Conservation (phyloP, 2,113 vertebrate genomes). For the Odontesthes bonariensis region DNA sequence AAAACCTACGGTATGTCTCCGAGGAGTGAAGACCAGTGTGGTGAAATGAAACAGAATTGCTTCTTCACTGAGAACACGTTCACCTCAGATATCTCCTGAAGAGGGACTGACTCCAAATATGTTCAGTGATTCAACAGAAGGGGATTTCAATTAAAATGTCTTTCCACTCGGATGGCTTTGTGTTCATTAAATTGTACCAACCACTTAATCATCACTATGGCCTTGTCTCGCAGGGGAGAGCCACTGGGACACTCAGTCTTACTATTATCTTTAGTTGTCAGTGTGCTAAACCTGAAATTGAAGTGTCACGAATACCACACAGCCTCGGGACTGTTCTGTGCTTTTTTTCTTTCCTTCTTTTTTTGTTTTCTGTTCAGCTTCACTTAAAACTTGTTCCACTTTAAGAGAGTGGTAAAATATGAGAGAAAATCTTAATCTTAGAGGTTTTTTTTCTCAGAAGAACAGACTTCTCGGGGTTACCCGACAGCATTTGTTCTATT, state of each 20-base stretch:
- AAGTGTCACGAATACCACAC: slow-evolving; percentile 38
- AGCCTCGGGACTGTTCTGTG: slow-evolving; percentile 35
- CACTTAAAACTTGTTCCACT: slow-evolving; percentile 41
- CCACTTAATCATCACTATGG: slow-evolving; percentile 92
- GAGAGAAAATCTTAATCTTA: background rate
- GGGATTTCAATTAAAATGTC: slow-evolving; percentile 96
- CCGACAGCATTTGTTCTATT: background rate
- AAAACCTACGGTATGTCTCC: background rate
- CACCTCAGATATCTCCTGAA: slow-evolving; percentile 80
- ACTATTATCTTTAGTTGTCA: slow-evolving; percentile 88
- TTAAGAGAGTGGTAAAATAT: slow-evolving; percentile 28
- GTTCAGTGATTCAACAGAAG: slow-evolving; percentile 93
- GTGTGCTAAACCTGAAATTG: slow-evolving; percentile 62
- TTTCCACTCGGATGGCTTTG: slow-evolving; percentile 91
- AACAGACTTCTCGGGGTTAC: background rate
- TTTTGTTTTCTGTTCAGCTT: slow-evolving; percentile 20
- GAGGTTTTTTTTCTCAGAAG: background rate
- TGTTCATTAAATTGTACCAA: slow-evolving; percentile 93
- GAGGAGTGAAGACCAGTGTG: slow-evolving; percentile 1
- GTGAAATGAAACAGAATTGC: slow-evolving; percentile 33
- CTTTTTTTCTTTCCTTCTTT: background rate
- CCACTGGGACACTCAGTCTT: slow-evolving; percentile 88
- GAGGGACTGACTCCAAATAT: slow-evolving; percentile 72
- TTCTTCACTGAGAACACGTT: slow-evolving; percentile 83
- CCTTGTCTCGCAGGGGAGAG: slow-evolving; percentile 87